Evolutionary conservation across 2,797 vertebrate genomes (phyloP).

Genomic region (Enteromius treurensis): DNA sequence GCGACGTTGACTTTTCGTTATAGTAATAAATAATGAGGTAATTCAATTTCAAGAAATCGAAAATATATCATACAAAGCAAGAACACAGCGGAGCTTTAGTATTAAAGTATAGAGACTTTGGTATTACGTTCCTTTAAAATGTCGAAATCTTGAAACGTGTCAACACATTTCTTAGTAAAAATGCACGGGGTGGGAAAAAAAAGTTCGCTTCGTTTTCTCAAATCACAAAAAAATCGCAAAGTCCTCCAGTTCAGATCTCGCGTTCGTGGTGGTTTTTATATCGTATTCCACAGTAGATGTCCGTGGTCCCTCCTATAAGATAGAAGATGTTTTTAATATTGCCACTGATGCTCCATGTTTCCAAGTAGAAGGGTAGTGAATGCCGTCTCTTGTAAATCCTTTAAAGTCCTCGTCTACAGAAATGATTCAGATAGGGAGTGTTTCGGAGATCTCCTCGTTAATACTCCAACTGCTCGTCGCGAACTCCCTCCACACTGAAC

Average conservation of each 20-base stretch:
- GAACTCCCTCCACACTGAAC: slow-evolving; percentile 56
- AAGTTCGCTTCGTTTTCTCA: slow-evolving; percentile 32
- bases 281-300: slow-evolving; percentile 56
- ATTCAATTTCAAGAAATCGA: slow-evolving; percentile 67
- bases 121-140: slow-evolving; percentile 68
- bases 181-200: background rate
- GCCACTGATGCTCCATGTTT: slow-evolving; percentile 68
- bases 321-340: slow-evolving; percentile 52
- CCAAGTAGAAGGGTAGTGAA: slow-evolving; percentile 5
- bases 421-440: slow-evolving; percentile 43
- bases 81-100: slow-evolving; percentile 63
- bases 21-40: slow-evolving; percentile 75
- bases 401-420: slow-evolving; percentile 37
- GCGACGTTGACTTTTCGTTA: slow-evolving; percentile 69
- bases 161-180: slow-evolving; percentile 16
- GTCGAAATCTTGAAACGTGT: slow-evolving; percentile 36
- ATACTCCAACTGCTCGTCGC: slow-evolving; percentile 63
- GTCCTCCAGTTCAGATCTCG: slow-evolving; percentile 24
- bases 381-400: slow-evolving; percentile 63
- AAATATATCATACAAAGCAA: slow-evolving; percentile 60
- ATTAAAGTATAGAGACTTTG: slow-evolving; percentile 74
- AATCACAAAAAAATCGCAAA: slow-evolving; percentile 31
- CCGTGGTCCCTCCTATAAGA: slow-evolving; percentile 55
- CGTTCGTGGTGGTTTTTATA: slow-evolving; percentile 20
- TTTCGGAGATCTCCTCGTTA: slow-evolving; percentile 60